A percentile compares a stretch with the other conserved stretches of the same genome.
phyloP scores from a whole-genome alignment of 2,888 invertebrate species.

The Pammene aurita region DNA sequence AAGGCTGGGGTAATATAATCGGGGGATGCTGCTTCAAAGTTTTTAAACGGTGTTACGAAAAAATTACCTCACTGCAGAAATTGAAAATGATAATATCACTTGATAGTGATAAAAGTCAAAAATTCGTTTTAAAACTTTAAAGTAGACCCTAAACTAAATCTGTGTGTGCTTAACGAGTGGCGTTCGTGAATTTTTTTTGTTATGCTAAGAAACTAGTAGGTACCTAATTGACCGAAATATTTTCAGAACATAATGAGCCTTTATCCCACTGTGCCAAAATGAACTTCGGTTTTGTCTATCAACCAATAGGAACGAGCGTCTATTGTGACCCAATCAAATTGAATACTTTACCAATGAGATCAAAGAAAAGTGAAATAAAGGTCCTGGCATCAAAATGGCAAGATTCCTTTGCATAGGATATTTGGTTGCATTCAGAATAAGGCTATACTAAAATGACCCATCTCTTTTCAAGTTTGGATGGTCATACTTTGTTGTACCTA shows the following conservation, averaged over 20 bases:
- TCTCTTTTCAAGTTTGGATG: constrained; percentile 1
- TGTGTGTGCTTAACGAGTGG: constrained; percentile 23
- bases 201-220: constrained; percentile 6
- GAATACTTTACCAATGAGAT: neutral
- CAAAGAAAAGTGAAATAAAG: constrained; percentile 6
- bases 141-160: constrained; percentile 5
- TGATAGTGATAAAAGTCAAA: neutral
- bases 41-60: constrained; percentile 43
- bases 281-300: neutral
- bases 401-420: constrained; percentile 8
- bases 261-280: neutral
- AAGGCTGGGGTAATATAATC: constrained; percentile 61
- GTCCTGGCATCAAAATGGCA: neutral
- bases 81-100: neutral
- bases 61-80: constrained; percentile 41
- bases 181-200: constrained; percentile 4
- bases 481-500: neutral
- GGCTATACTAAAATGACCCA: constrained; percentile 21
- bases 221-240: constrained; percentile 22
- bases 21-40: constrained; percentile 3
- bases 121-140: constrained; percentile 8
- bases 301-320: no score
- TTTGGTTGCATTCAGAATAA: no score
- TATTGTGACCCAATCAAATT: neutral
- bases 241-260: neutral